These are phyloP conservation scores for Cheilosia urbana DNA, from an alignment of 2,888 invertebrate genomes.

Conservation along the genomic window DNA sequence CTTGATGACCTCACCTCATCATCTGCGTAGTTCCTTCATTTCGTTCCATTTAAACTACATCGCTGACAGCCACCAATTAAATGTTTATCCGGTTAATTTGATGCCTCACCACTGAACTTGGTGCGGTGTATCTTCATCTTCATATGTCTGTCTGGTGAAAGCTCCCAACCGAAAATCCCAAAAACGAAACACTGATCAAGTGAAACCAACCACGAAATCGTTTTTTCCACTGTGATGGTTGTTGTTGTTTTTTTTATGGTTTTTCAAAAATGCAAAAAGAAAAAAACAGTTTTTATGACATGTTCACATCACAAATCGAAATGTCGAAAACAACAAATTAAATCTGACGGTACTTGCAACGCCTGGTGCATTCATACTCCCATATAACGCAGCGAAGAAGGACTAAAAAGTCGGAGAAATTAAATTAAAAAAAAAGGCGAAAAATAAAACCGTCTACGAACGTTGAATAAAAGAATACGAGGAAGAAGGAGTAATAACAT, in stretches of 20 bases:
- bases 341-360: conserved; percentile 67
- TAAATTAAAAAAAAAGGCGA: conserved; percentile 36
- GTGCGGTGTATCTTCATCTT: too few relatives aligned
- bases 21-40: conserved; percentile 19
- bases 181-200: conserved; percentile 66
- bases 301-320: conserved; percentile 76
- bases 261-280: conserved; percentile 42
- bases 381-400: conserved; percentile 12
- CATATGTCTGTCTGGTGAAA: conserved; percentile 52
- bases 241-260: conserved; percentile 40
- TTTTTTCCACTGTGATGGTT: conserved; percentile 35
- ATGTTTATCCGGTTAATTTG: conserved; percentile 73
- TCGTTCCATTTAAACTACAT: conserved; percentile 48
- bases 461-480: conserved; percentile 37
- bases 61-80: conserved; percentile 73
- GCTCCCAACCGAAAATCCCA: conserved; percentile 40
- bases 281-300: conserved; percentile 63
- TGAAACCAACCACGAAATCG: conserved; percentile 75
- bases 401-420: conserved; percentile 36
- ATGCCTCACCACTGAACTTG: conserved; percentile 49
- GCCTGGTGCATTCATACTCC: conserved; percentile 22
- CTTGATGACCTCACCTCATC: conserved; percentile 56
- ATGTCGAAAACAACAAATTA: conserved; percentile 74
- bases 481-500: conserved; percentile 74
- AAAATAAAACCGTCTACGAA: conserved; percentile 33